Evolutionary conservation across 2,113 vertebrate genomes (phyloP).

Genomic region (Numenius arquata): DNA sequence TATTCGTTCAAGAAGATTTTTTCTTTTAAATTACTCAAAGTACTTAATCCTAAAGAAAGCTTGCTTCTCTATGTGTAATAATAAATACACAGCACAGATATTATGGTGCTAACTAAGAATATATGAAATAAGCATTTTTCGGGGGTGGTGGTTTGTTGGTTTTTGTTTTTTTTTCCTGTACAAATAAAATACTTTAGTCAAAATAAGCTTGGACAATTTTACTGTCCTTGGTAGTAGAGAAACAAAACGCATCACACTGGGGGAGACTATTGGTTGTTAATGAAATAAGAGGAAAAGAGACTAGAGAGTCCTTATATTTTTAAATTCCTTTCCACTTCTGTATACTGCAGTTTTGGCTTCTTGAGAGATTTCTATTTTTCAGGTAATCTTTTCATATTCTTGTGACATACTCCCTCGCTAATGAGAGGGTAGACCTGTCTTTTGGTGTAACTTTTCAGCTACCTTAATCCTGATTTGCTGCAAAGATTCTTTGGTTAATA

Average conservation of each 20-base stretch:
- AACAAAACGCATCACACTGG: not conserved
- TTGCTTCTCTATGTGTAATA: not conserved
- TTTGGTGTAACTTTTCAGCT: not conserved
- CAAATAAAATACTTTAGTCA: not conserved
- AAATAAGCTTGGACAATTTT: not conserved
- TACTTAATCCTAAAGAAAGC: not conserved
- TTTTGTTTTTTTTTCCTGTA: not conserved
- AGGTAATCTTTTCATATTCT: not conserved
- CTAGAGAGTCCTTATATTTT: not conserved
- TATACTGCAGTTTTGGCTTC: not conserved
- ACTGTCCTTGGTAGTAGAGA: not conserved
- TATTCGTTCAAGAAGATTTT: not conserved
- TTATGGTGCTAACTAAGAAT: not conserved
- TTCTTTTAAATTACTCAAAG: not conserved
- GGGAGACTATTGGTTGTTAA: not conserved
- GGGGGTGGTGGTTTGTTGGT: not conserved
- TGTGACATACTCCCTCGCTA: not conserved
- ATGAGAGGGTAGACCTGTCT: not conserved
- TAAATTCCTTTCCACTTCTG: not conserved
- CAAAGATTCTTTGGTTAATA: not conserved
- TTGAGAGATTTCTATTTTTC: not conserved
- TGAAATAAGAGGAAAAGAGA: not conserved
- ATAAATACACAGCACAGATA: not conserved
- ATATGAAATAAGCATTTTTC: not conserved
- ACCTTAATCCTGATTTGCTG: not conserved